Conservation (phyloP, 2,888 invertebrate genomes). For the Pollenia angustigena region DNA sequence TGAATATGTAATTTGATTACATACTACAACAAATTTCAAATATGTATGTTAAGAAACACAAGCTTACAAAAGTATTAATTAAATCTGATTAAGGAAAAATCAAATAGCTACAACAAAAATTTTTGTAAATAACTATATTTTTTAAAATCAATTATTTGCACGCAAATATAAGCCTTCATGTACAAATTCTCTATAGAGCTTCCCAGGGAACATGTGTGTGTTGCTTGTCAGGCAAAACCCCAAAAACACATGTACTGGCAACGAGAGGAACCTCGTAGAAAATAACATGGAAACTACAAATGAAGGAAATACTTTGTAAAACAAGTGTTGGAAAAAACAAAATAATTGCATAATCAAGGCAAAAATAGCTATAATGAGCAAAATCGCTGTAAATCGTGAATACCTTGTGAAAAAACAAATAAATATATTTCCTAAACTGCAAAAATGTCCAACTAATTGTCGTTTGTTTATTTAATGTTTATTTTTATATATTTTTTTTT, state of each 20-base stretch:
- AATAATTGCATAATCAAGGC: slow-evolving; percentile 54
- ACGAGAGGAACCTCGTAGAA: not conserved
- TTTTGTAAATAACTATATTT: slow-evolving; percentile 6
- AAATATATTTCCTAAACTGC: slow-evolving; percentile 24
- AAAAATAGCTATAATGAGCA: slow-evolving; percentile 1
- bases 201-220: slow-evolving; percentile 20
- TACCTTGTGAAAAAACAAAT: not conserved
- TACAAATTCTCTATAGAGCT: not conserved
- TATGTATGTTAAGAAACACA: not conserved
- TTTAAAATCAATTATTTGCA: slow-evolving; percentile 58
- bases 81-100: slow-evolving; percentile 41
- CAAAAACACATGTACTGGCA: slow-evolving; percentile 3
- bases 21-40: not conserved
- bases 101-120: not conserved
- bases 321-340: not conserved
- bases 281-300: not conserved
- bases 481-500: not conserved
- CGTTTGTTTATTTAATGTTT: slow-evolving; percentile 34
- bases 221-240: not conserved
- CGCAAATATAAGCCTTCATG: slow-evolving; percentile 31
- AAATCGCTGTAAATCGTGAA: slow-evolving; percentile 14
- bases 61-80: slow-evolving; percentile 23
- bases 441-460: slow-evolving; percentile 58
- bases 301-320: slow-evolving; percentile 26
- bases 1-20: not conserved